A percentile compares a stretch with the other conserved stretches of the same genome.
Conservation (phyloP, 1,140 invertebrate species). For the Apis florea region DNA sequence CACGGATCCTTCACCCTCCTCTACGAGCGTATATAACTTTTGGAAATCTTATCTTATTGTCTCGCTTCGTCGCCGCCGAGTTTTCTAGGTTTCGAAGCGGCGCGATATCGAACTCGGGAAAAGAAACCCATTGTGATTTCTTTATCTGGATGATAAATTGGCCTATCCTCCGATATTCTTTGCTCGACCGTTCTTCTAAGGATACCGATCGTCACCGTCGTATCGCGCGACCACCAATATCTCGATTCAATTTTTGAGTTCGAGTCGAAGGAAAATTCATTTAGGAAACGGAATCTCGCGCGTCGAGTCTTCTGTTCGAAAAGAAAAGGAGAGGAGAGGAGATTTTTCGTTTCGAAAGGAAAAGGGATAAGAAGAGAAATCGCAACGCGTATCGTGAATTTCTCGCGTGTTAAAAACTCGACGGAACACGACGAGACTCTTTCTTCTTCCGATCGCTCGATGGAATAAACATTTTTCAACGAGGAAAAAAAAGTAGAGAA, state of each 20-base stretch:
- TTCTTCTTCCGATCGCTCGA: background rate
- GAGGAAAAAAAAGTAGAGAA: no score
- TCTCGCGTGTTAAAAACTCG: no score
- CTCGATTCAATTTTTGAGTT: background rate
- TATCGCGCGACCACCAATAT: background rate
- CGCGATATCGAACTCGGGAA: constrained; percentile 27
- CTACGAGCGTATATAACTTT: constrained; percentile 58
- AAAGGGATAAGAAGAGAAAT: no score
- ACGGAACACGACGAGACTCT: background rate
- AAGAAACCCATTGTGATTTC: constrained; percentile 13
- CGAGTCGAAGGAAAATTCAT: background rate
- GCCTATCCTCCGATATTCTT: constrained; percentile 24
- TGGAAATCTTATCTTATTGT: constrained; percentile 70
- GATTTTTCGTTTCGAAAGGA: background rate
- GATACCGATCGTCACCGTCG: background rate
- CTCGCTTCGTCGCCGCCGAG: constrained; percentile 50
- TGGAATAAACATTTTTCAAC: no score
- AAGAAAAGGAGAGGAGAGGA: constrained; percentile 2
- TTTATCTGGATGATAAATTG: constrained; percentile 61
- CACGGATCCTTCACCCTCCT: no score
- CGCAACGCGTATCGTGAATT: no score
- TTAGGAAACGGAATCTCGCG: background rate
- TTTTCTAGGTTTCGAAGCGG: constrained; percentile 38
- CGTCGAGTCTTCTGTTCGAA: background rate
- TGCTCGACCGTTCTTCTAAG: constrained; percentile 29